Base-by-base conservation (phyloP, 2,113 vertebrate species). In the Rhizomys pruinosus region DNA sequence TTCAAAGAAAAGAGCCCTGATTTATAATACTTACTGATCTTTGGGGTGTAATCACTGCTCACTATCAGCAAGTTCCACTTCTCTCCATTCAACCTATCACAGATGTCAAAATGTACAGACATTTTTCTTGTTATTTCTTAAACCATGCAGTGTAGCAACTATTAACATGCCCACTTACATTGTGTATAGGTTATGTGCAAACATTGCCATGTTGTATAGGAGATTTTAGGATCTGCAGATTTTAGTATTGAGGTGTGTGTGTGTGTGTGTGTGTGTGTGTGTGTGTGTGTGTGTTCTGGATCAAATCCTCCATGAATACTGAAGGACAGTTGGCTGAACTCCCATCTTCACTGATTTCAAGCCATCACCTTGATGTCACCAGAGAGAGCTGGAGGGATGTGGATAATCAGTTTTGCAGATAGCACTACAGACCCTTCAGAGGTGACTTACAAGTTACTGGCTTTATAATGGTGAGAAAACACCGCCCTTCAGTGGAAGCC, bases 21-120 rank as follows among this genome's bases (percentile, higher is more conserved):
- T 68, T 79, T 39, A 44, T n/a, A 55, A 73, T 57, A 57, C 69
- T 64, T 93, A 7, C 64, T 89, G 64, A 66, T 79, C 89, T 92
- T 52, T 59, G 44, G 37, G 12, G 27, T 74, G 10, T 57, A 86
- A 80, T 74, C 16, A 7, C 42, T 34, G 23, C 66, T 80, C 22
- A 11, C 5, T 63, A 73, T 80, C 57, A 64, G 8, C 37, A 17
- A 10, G 22, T 73, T 87, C 10, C 29, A 22, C 4, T 8, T 63
- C 25, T 19, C 8, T 12, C 7, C 34, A 63, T 73, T 72, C 59
- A 80, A 72, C 10, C 37, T 52, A 74, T 42, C 47, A 79, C 6
- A 64, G 42, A 42, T 17, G 11, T 80, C 5, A 72, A 72, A 20
- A 37, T 63, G 12, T 34, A 79, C 32, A 87, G 34, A 52, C 25